A percentile compares a stretch with the other conserved stretches of the same genome.
Conservation (phyloP, 1,140 invertebrate genomes). For the Tribolium castaneum region DNA sequence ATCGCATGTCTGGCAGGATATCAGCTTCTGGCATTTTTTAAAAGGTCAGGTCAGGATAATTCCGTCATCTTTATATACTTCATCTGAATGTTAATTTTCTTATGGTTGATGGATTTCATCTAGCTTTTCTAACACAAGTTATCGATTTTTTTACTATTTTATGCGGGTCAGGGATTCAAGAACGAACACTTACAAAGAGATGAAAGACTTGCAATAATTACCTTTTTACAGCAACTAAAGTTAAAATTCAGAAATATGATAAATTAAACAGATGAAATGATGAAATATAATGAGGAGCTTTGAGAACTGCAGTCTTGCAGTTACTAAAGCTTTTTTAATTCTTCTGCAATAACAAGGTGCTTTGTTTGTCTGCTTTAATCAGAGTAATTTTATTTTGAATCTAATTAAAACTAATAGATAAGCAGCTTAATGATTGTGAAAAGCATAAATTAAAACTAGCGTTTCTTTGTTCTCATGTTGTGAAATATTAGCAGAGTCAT, state of each 20-base stretch:
- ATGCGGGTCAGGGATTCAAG: background rate
- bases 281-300: background rate
- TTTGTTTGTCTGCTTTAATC: too few species aligned
- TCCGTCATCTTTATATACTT: slow-evolving; percentile 7
- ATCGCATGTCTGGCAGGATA: background rate
- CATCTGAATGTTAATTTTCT: slow-evolving; percentile 23
- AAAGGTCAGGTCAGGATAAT: slow-evolving; percentile 31
- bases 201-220: background rate
- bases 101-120: background rate
- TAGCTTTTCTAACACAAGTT: background rate
- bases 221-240: background rate
- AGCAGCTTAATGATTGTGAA: too few species aligned
- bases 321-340: too few species aligned
- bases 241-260: background rate
- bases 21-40: slow-evolving; percentile 13
- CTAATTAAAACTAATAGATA: too few species aligned
- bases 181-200: background rate
- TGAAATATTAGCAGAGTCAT: too few species aligned
- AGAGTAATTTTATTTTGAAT: too few species aligned
- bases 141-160: slow-evolving; percentile 2
- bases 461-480: too few species aligned
- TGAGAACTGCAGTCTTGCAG: too few species aligned
- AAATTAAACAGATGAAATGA: background rate
- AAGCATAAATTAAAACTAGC: too few species aligned
- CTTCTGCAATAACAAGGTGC: too few species aligned